phyloP scores from a whole-genome alignment of 2,888 invertebrate genomes.

The Ernsta delagoae region DNA sequence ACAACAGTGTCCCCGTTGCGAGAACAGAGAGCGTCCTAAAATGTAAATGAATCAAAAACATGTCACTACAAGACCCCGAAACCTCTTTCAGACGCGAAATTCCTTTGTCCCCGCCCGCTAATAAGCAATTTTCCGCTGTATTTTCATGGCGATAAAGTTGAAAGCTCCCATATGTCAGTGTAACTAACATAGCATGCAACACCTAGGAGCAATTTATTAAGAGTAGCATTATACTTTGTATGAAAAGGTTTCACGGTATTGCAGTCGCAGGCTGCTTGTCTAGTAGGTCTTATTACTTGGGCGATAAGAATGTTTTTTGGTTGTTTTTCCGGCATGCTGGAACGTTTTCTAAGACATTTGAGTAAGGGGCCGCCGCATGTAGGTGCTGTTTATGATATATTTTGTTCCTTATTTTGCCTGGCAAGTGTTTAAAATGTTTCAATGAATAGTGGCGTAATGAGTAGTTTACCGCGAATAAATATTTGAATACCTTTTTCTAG shows the following conservation, averaged over 20 bases:
- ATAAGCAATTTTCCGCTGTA: conserved; percentile 35
- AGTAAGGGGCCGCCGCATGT: conserved; percentile 22
- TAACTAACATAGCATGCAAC: conserved; percentile 35
- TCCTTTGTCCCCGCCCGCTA: conserved; percentile 24
- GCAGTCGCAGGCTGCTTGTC: conserved; percentile 22
- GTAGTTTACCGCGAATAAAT: background rate
- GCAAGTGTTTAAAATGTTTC: conserved; percentile 7
- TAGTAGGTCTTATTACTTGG: conserved; percentile 22
- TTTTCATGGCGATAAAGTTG: conserved; percentile 31
- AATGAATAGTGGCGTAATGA: conserved; percentile 2
- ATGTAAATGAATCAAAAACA: conserved; percentile 31
- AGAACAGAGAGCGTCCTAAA: conserved; percentile 12
- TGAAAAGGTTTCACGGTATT: conserved; percentile 41
- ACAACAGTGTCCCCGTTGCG: conserved; percentile 1
- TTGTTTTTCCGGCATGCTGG: background rate
- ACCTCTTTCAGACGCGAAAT: conserved; percentile 26
- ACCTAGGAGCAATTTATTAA: conserved; percentile 36
- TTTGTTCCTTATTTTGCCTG: conserved; percentile 33
- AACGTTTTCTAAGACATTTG: conserved; percentile 33
- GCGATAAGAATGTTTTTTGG: conserved; percentile 32
- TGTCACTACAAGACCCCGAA: conserved; percentile 15
- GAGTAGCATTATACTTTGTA: conserved; percentile 53
- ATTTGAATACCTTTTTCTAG: background rate
- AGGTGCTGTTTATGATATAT: conserved; percentile 38
- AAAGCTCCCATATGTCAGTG: conserved; percentile 32